Conservation (phyloP, 2,797 vertebrate species). For the Enteromius unitaeniatus region DNA sequence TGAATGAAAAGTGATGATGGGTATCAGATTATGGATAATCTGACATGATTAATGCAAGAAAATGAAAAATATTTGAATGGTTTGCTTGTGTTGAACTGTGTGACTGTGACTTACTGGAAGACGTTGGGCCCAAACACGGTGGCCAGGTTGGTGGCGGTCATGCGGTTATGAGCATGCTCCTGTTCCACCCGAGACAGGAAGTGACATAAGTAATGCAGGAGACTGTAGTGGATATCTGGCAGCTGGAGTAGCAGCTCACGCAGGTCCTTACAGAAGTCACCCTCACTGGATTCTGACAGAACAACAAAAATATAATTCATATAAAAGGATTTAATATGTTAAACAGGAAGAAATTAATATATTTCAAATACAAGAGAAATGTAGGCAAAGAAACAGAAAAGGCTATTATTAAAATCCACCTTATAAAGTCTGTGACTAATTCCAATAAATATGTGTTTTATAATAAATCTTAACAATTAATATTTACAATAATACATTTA, state of each 20-base stretch:
- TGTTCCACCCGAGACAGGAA: constrained; percentile 88
- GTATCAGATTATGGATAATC: neutral
- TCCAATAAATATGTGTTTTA: neutral
- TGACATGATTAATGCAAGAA: neutral
- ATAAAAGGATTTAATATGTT: neutral
- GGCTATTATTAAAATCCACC: neutral
- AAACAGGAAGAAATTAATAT: neutral
- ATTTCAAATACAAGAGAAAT: neutral
- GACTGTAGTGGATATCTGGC: constrained; percentile 83
- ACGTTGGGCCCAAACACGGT: constrained; percentile 92
- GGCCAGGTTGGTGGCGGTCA: constrained; percentile 89
- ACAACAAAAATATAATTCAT: constrained; percentile 39
- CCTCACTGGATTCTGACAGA: constrained; percentile 75
- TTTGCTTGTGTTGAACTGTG: neutral
- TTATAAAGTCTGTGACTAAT: neutral
- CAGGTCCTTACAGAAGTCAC: constrained; percentile 75
- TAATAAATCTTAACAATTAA: neutral
- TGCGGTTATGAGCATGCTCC: constrained; percentile 85
- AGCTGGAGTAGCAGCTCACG: constrained; percentile 82
- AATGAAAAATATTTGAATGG: neutral
- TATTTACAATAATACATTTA: neutral
- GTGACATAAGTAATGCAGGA: constrained; percentile 88
- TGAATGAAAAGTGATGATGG: neutral
- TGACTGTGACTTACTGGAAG: constrained; percentile 86
- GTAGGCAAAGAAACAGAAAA: neutral